Percentiles rank a stretch among this genome's conserved stretches.
phyloP scores from a whole-genome alignment of 30 jellyfish, hydroid and myxozoan species.

The Cassiopea andromeda region DNA sequence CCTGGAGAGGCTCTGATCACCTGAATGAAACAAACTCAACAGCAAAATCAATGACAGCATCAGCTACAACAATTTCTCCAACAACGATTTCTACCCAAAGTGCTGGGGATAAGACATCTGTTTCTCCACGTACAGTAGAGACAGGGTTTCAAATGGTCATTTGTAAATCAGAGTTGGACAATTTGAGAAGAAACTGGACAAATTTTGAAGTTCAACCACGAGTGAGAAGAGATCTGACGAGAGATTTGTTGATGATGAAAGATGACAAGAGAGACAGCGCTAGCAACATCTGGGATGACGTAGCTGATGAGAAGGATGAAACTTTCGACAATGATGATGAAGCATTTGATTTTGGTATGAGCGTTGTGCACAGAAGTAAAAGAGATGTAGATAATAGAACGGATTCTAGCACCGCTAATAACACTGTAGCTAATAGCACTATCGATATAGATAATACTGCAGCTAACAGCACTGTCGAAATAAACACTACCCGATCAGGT shows the following conservation, averaged over 20 bases:
- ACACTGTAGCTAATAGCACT: background rate
- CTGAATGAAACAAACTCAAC: slow-evolving; percentile 45
- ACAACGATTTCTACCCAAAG: background rate
- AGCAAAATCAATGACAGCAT: background rate
- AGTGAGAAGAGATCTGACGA: background rate
- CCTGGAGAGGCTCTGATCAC: slow-evolving; percentile 41
- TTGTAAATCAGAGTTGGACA: slow-evolving; percentile 26
- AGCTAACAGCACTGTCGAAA: background rate
- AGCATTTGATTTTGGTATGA: background rate
- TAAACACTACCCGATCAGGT: no score
- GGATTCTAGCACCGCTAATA: background rate
- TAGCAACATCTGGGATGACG: background rate
- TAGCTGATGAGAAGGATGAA: background rate
- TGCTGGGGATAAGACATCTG: background rate
- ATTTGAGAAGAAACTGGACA: slow-evolving; percentile 10
- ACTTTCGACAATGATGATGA: background rate
- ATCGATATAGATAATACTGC: background rate
- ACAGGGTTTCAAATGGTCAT: slow-evolving; percentile 27
- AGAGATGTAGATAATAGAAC: background rate
- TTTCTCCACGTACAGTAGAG: background rate
- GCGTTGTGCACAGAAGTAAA: background rate
- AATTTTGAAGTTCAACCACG: background rate
- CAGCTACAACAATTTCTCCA: slow-evolving; percentile 4
- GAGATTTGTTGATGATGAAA: background rate
- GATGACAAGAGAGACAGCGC: background rate